These are phyloP conservation scores for Ostrea denselamellosa DNA, from an alignment of 1,140 invertebrate species.

Conservation along the genomic window DNA sequence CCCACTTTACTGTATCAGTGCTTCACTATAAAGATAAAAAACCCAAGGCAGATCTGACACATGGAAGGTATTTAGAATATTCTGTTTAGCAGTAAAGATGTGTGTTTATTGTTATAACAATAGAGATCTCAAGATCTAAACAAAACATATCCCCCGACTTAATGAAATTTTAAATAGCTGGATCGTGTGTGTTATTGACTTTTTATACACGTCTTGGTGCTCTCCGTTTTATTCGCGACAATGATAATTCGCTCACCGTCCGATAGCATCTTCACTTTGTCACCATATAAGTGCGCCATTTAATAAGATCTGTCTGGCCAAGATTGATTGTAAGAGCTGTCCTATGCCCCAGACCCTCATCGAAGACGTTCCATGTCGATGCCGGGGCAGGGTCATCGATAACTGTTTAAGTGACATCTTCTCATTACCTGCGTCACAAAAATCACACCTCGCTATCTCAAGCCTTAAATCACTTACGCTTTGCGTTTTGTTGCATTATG, in stretches of 20 bases:
- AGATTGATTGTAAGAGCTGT: not conserved
- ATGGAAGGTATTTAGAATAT: not conserved
- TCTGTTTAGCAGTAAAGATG: not conserved
- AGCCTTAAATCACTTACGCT: constrained; percentile 1
- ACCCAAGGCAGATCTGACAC: not conserved
- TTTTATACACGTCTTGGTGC: not conserved
- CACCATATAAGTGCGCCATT: constrained; percentile 24
- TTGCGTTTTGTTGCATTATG: constrained; percentile 19
- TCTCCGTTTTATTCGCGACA: not conserved
- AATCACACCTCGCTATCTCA: constrained; percentile 28
- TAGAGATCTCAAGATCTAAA: not conserved
- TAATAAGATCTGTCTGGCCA: constrained; percentile 27
- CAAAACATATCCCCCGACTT: constrained; percentile 13
- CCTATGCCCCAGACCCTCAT: not conserved
- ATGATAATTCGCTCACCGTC: constrained; percentile 8
- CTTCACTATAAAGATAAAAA: not conserved
- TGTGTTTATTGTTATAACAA: not conserved
- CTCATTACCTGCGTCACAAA: constrained; percentile 37
- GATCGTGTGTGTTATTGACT: constrained; percentile 1
- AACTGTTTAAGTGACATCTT: constrained; percentile 7
- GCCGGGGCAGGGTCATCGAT: constrained; percentile 14
- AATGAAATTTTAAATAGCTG: constrained; percentile 22
- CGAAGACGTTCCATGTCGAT: not conserved
- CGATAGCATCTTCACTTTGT: constrained; percentile 32
- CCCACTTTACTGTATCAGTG: not conserved